These are phyloP conservation scores for Python bivittatus DNA, from an alignment of 2,113 vertebrate genomes.

Conservation along the genomic window DNA sequence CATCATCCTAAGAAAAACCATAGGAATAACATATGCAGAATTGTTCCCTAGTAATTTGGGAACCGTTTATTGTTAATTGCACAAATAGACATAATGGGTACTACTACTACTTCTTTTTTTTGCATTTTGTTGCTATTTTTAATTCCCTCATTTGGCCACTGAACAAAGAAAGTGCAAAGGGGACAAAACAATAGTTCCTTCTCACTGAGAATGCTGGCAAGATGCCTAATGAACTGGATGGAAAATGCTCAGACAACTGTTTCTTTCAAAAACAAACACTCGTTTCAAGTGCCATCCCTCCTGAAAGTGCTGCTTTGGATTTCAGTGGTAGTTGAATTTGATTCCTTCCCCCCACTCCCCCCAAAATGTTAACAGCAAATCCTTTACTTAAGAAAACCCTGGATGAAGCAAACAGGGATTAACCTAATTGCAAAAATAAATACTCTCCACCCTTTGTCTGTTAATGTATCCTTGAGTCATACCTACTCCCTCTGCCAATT, in stretches of 20 bases:
- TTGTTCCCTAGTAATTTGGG: not conserved
- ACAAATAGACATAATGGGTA: not conserved
- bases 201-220: slow-evolving; percentile 50
- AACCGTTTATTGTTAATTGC: not conserved
- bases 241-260: slow-evolving; percentile 45
- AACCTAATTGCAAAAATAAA: not conserved
- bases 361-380: slow-evolving; percentile 26
- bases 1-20: not conserved
- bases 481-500: not conserved
- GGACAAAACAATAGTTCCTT: slow-evolving; percentile 41
- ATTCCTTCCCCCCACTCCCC: not conserved
- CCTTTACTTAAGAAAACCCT: not conserved
- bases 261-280: slow-evolving; percentile 43
- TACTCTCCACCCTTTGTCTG: slow-evolving; percentile 1
- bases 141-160: slow-evolving; percentile 39
- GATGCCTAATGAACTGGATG: slow-evolving; percentile 31
- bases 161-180: slow-evolving; percentile 24
- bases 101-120: not conserved
- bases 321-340: slow-evolving; percentile 40
- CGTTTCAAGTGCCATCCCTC: slow-evolving; percentile 27
- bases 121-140: not conserved
- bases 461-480: not conserved
- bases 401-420: slow-evolving; percentile 9
- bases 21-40: not conserved
- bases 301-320: slow-evolving; percentile 42